Evolutionary conservation across 2,888 invertebrate species (phyloP).

Genomic region (Hecatera dysodea): DNA sequence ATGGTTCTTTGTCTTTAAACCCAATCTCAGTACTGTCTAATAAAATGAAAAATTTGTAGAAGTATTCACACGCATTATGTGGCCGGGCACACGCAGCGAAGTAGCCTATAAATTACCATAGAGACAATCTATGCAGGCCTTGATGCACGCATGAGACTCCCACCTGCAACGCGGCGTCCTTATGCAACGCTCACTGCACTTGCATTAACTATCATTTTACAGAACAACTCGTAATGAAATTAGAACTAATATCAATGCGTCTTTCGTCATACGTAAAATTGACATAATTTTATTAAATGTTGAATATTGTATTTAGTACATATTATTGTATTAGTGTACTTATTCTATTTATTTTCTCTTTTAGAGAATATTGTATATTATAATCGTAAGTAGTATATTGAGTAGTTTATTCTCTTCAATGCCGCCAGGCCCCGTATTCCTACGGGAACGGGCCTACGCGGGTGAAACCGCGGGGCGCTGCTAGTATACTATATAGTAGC

Average conservation of each 20-base stretch:
- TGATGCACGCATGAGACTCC: constrained; percentile 67
- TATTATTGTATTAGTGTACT: too few relatives aligned
- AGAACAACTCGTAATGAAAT: constrained; percentile 64
- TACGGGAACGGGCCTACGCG: too few relatives aligned
- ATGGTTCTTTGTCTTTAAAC: not conserved
- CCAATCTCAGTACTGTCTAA: not conserved
- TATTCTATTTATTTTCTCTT: not conserved
- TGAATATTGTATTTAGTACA: too few relatives aligned
- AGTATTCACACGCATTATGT: constrained; percentile 1
- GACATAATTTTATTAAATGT: not conserved
- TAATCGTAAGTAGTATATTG: too few relatives aligned
- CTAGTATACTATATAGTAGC: too few relatives aligned
- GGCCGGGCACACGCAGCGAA: not conserved
- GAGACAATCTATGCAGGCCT: constrained; percentile 62
- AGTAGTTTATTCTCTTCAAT: too few relatives aligned
- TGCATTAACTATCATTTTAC: constrained; percentile 73
- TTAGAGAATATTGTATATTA: too few relatives aligned
- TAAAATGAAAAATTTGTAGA: constrained; percentile 11
- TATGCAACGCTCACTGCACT: constrained; percentile 75
- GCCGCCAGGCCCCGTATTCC: too few relatives aligned
- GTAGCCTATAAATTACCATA: constrained; percentile 55
- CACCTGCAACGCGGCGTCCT: constrained; percentile 71
- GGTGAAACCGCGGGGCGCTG: too few relatives aligned
- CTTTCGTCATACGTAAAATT: constrained; percentile 6
- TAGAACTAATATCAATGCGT: constrained; percentile 58